phyloP scores from a whole-genome alignment of 2,888 invertebrate genomes.

The Autographa pulchrina region DNA sequence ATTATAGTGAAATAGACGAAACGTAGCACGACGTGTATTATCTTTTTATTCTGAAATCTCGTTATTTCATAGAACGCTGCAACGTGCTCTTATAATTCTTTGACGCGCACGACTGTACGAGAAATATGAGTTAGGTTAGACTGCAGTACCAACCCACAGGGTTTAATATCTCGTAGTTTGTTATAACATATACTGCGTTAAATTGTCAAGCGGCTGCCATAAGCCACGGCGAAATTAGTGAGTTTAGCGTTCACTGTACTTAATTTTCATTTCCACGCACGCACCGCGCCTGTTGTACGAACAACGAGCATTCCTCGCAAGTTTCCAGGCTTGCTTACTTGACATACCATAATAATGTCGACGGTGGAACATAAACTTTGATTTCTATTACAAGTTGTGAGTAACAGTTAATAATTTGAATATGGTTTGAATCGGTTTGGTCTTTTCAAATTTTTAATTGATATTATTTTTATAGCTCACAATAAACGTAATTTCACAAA shows the following conservation, averaged over 20 bases:
- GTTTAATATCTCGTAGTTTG: conserved; percentile 79
- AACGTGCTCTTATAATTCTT: conserved; percentile 47
- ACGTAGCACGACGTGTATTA: conserved; percentile 37
- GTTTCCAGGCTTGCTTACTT: conserved; percentile 33
- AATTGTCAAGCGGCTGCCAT: conserved; percentile 73
- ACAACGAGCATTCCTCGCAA: conserved; percentile 47
- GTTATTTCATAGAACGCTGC: conserved; percentile 49
- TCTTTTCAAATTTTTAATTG: no score
- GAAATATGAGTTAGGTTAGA: conserved; percentile 74
- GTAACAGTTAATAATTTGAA: conserved; percentile 47
- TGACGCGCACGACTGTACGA: conserved; percentile 63
- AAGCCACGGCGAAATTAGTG: conserved; percentile 78
- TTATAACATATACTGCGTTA: conserved; percentile 76
- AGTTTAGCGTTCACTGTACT: conserved; percentile 69
- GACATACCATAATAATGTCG: conserved; percentile 42
- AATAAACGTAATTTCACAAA: no score
- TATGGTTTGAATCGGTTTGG: conserved; percentile 29
- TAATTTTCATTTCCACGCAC: conserved; percentile 74
- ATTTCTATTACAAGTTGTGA: conserved; percentile 46
- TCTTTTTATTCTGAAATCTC: conserved; percentile 56
- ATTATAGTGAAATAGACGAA: conserved; percentile 24
- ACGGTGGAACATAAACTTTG: conserved; percentile 38
- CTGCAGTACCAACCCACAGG: conserved; percentile 67
- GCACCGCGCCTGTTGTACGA: conserved; percentile 52
- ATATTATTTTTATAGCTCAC: no score